Base-by-base conservation (phyloP, 1,140 invertebrate genomes). In the Ectropis grisescens region DNA sequence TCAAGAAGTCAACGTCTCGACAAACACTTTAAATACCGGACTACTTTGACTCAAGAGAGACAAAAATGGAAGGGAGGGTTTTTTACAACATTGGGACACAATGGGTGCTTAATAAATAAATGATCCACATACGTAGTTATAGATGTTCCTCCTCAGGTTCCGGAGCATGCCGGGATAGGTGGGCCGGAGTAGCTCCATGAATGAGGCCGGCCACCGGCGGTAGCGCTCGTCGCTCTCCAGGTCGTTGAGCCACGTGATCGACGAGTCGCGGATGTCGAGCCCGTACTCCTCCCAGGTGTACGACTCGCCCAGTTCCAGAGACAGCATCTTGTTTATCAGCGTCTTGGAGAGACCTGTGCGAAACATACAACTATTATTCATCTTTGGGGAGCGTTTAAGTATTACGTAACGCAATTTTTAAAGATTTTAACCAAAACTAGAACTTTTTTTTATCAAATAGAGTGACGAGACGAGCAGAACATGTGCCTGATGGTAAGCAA, bases 91-190 rank as follows among this genome's bases (percentile, higher is more conserved):
- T n/a, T n/a, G n/a, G n/a, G n/a, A n/a, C n/a, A n/a, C n/a, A n/a
- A n/a, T n/a, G n/a, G n/a, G n/a, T n/a, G n/a, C n/a, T n/a, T n/a
- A n/a, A n/a, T n/a, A n/a, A n/a, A n/a, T n/a, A n/a, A n/a, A n/a
- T n/a, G n/a, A n/a, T n/a, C n/a, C n/a, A 65, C 68, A 48, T 39
- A 80, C 75, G 45, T 78, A 78, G 46, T 76, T 76, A 41, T 81
- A 99, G 11, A 99, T 86, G 84, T 99, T 99, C 55, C 95, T 94
- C 13, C 94, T 88, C 45, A 99, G 89, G 58, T 92, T 94, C 45
- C 97, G 82, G 23, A 99, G 79, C 95, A 98, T 98, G 19, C 97
- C 97, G 7, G 97, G 96, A 67, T 97, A 99, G 0, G 96, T 97
- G 24, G 97, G 97, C 34, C 96, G 85, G 25, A 99, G 82, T 32